phyloP scores from a whole-genome alignment of 1,140 invertebrate genomes.

The Tetramorium simillimum region DNA sequence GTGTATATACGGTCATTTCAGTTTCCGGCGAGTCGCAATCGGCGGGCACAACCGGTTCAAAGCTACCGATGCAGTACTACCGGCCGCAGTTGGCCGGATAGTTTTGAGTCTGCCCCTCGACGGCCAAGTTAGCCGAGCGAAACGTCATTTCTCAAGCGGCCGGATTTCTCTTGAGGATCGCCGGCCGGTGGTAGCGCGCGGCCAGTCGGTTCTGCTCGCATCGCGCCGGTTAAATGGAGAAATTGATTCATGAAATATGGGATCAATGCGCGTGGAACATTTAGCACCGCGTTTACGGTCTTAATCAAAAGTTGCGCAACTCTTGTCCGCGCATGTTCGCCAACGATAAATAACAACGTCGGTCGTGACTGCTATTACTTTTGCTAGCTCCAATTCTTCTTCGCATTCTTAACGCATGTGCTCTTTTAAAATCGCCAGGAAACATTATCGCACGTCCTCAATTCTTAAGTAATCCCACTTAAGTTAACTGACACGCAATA shows the following conservation, averaged over 20 bases:
- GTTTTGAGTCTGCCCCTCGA: slow-evolving; percentile 46
- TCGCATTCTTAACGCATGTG: background rate
- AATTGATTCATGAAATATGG: slow-evolving; percentile 64
- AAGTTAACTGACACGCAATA: background rate
- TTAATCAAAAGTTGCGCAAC: slow-evolving; percentile 57
- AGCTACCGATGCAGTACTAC: slow-evolving; percentile 70
- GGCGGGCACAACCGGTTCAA: slow-evolving; percentile 59
- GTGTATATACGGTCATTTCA: slow-evolving; percentile 30
- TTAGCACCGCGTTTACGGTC: slow-evolving; percentile 61
- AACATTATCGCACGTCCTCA: background rate
- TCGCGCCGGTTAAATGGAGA: slow-evolving; percentile 33
- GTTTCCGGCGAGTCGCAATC: slow-evolving; percentile 46
- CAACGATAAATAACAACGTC: slow-evolving; percentile 48
- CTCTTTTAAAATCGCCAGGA: slow-evolving; percentile 2
- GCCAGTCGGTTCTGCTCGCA: slow-evolving; percentile 23
- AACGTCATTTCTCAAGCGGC: slow-evolving; percentile 67
- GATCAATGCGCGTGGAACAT: slow-evolving; percentile 36
- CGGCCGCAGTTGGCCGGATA: slow-evolving; percentile 23
- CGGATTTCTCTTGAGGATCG: slow-evolving; percentile 19
- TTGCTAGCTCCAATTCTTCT: slow-evolving; percentile 29
- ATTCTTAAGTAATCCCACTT: background rate
- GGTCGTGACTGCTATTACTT: slow-evolving; percentile 28
- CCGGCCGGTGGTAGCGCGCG: slow-evolving; percentile 7
- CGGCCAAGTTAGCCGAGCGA: slow-evolving; percentile 62
- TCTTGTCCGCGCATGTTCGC: background rate